Base-by-base conservation (phyloP, 1,140 invertebrate genomes). In the Spodoptera litura region DNA sequence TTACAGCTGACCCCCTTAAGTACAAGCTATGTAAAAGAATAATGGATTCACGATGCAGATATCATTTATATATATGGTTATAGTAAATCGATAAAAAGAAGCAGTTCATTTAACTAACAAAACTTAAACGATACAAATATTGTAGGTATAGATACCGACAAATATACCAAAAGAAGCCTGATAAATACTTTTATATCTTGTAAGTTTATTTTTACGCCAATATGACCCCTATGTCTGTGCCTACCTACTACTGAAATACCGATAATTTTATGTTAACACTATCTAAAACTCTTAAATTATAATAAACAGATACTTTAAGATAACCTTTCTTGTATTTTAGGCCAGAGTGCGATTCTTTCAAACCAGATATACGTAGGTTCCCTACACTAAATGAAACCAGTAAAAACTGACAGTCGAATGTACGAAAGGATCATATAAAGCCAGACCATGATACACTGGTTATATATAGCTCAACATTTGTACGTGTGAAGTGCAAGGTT, bases 401-500 rank as follows among this genome's bases (percentile, higher is more conserved):
- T 31, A 31, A 4, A 31, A 31, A 31, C 31, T 31, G 31, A 31
- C 31, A 5, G 31, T 31, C 3, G 31, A 4, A 31, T 31, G 31
- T 31, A 5, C 4, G 31, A 2, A 31, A 31, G 4, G 0, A 31
- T 31, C 31, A 31, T 31, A 31, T 5, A 31, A 31, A 31, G 31
- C 4, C 3, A 5, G 31, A 31, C 31, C 31, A 5, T 31, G 31
- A 4, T 31, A 31, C 3, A 31, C 31, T 31, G 31, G 31, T 31
- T 31, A 4, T 31, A 2, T 31, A 31, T 31, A 31, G 0, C 20
- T 20, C 20, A 20, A 20, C 20, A 20, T 20, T 20, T 31, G 31
- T 4, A 15, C 13, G 59, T 20, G 61, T 10, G 35, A 64, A 49
- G 61, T 49, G 38, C 61, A 64, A 64, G 61, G 61, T 64, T 49